Conservation (phyloP, 1,140 invertebrate species). For the Caenorhabditis tropicalis region DNA sequence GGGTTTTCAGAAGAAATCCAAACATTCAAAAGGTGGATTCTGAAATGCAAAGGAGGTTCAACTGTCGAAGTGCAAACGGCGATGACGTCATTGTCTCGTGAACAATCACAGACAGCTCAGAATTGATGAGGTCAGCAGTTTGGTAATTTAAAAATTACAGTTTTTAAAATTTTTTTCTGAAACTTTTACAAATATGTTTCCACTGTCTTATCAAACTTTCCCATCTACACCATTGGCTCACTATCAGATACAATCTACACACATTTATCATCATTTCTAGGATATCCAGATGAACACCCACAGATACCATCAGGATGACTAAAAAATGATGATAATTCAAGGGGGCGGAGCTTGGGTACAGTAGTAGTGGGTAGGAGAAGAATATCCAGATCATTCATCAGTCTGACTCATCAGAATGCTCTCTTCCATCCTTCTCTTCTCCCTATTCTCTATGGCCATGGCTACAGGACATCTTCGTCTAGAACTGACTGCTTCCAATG, state of each 20-base stretch:
- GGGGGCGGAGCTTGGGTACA: not conserved
- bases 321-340: not conserved
- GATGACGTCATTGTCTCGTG: too few relatives aligned
- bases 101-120: too few relatives aligned
- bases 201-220: too few relatives aligned
- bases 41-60: too few relatives aligned
- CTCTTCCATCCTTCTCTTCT: not conserved
- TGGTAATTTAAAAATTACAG: too few relatives aligned
- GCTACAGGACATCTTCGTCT: not conserved
- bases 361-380: not conserved
- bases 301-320: not conserved
- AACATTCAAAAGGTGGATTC: too few relatives aligned
- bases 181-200: too few relatives aligned
- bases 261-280: too few relatives aligned
- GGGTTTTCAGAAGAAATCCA: not conserved
- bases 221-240: too few relatives aligned
- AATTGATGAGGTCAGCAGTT: too few relatives aligned
- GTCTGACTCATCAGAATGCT: not conserved
- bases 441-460: not conserved
- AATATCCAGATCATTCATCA: not conserved
- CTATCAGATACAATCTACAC: too few relatives aligned
- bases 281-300: not conserved
- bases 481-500: not conserved
- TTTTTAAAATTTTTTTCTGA: not conserved
- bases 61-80: too few relatives aligned